Percentiles rank a stretch among this genome's conserved stretches.
These are phyloP conservation scores for Balanococcus diminutus DNA, from an alignment of 2,888 invertebrate species.

Conservation along the genomic window DNA sequence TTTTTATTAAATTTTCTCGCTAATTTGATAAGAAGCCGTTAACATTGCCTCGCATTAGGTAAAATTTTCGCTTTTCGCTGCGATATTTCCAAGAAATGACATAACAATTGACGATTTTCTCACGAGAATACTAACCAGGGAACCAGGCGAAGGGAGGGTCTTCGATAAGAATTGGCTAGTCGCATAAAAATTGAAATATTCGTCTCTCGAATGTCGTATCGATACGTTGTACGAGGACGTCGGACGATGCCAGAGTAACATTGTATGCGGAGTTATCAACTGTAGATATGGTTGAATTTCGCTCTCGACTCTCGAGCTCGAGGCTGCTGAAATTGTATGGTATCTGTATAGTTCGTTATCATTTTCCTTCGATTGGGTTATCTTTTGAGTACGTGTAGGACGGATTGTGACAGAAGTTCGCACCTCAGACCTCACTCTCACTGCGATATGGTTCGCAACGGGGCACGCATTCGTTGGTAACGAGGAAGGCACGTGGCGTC, in stretches of 20 bases:
- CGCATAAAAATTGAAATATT: not conserved
- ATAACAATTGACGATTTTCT: not conserved
- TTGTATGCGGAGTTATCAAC: not conserved
- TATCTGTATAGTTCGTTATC: not conserved
- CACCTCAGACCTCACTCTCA: too few species aligned
- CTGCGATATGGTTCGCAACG: not conserved
- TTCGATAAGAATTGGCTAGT: not conserved
- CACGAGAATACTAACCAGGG: not conserved
- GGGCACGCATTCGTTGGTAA: not conserved
- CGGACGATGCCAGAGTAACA: too few species aligned
- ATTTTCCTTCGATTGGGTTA: not conserved
- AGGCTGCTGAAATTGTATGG: not conserved
- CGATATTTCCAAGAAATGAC: not conserved
- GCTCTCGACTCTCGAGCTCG: not conserved
- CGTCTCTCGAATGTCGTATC: not conserved
- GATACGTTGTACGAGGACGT: not conserved
- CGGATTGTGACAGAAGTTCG: not conserved
- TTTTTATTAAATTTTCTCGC: not conserved
- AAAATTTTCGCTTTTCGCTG: not conserved
- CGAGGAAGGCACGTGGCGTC: constrained; percentile 51
- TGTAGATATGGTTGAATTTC: not conserved
- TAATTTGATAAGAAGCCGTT: not conserved
- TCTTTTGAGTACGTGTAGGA: not conserved
- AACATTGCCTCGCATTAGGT: too few species aligned
- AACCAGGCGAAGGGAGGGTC: not conserved